These are phyloP conservation scores for Polietes domitor DNA, from an alignment of 2,888 invertebrate genomes.

Conservation along the genomic window DNA sequence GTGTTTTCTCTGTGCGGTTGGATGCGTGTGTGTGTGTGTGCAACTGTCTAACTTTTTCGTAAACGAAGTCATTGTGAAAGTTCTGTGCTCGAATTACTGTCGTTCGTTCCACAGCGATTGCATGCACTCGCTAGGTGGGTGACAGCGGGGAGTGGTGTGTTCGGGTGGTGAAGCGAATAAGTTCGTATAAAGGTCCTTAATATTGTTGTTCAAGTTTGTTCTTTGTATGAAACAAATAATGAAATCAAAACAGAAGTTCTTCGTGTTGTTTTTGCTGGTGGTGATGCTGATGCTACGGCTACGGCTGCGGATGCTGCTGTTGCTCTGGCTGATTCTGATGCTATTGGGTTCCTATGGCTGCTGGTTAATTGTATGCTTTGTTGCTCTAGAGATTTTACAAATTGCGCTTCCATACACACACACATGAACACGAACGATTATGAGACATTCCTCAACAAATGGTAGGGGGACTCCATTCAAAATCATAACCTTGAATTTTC, in stretches of 20 bases:
- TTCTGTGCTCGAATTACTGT: conserved; percentile 37
- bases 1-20: conserved; percentile 6
- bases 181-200: conserved; percentile 31
- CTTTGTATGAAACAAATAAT: conserved; percentile 56
- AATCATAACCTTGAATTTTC: too few relatives aligned
- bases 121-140: background rate
- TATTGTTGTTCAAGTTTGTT: conserved; percentile 52
- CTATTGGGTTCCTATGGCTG: too few relatives aligned
- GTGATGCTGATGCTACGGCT: too few relatives aligned
- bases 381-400: conserved; percentile 13
- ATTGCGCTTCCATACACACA: conserved; percentile 14
- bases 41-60: conserved; percentile 23
- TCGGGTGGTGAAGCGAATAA: background rate
- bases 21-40: background rate
- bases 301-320: background rate
- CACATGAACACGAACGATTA: background rate
- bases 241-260: conserved; percentile 60
- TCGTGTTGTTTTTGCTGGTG: conserved; percentile 27
- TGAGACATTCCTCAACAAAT: too few relatives aligned
- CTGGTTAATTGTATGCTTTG: conserved; percentile 22
- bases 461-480: too few relatives aligned
- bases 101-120: conserved; percentile 4
- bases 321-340: too few relatives aligned
- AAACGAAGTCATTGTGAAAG: conserved; percentile 48
- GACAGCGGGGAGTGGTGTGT: background rate